Evolutionary conservation across 2,113 vertebrate genomes (phyloP).

Genomic region (Ariopsis seemanni): DNA sequence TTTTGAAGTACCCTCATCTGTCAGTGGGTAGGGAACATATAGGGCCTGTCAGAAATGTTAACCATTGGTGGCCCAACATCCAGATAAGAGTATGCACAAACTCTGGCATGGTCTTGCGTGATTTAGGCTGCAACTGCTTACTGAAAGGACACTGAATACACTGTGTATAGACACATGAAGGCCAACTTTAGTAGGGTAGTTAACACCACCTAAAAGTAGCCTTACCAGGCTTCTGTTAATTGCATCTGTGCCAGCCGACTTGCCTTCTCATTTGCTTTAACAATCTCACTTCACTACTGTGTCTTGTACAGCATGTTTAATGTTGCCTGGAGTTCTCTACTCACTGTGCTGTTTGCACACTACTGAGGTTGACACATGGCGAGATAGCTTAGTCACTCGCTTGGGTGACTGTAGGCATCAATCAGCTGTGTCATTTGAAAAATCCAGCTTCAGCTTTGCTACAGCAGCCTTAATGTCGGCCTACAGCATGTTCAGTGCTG

Average conservation of each 20-base stretch:
- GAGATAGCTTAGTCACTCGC: background rate
- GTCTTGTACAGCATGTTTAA: background rate
- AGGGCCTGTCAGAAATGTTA: background rate
- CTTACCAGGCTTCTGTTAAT: background rate
- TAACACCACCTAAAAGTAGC: no score
- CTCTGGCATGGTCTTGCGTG: background rate
- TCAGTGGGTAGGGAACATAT: background rate
- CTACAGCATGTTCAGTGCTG: background rate
- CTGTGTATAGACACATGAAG: no score
- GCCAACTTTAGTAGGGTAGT: no score
- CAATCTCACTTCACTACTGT: background rate
- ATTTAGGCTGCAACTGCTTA: background rate
- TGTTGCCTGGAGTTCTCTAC: background rate
- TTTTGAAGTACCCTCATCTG: no score
- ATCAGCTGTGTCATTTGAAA: background rate
- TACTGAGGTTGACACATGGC: background rate
- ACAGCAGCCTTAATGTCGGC: background rate
- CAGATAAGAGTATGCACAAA: background rate
- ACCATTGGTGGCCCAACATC: background rate
- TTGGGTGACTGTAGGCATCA: background rate
- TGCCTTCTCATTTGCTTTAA: background rate
- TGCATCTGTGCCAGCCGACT: background rate
- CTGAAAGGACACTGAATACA: no score
- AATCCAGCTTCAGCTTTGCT: background rate
- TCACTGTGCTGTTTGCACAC: background rate